Evolutionary conservation across 2,888 invertebrate species (phyloP), one percentile per base, ranked within the genome.

Genomic region (Muschampia plurimacula): DNA sequence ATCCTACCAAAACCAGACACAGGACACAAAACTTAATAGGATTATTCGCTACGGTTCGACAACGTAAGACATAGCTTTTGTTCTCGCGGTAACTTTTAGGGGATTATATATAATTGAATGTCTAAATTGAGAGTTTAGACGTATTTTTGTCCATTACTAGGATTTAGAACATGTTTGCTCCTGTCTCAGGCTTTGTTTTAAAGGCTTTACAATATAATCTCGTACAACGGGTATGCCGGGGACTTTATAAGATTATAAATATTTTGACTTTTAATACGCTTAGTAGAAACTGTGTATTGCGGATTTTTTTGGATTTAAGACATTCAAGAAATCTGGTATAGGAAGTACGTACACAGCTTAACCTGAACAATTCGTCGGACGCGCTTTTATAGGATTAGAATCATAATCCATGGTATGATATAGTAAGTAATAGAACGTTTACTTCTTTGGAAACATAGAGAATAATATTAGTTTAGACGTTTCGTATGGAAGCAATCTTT

Each of bases 161-260:
- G 66, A 57, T 72, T 67, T 22, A 67, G 52, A 32, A 52, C 55
- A 72, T 67, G 71, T 72, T 59, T 70, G 49, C 66, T 72, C 66
- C 66, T 62, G 66, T 72, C 66, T n/a, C 15, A 22, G 13, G 13
- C 55, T 66, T 66, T 69, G 62, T 67, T 65, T 68, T 32, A 39
- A 41, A 57, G 10, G 46, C 39, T 73, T 59, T 41, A 57, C 15
- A 32, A 60, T 44, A 32, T 71, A 66, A 67, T 62, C 64, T 62
- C n/a, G 15, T n/a, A 22, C 65, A 66, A 71, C n/a, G 36, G 65
- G 32, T 46, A 52, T 74, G 72, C 76, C 22, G 77, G 75, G 39
- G 41, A 65, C 74, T 75, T 76, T 75, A 76, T 71, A 60, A 62
- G 77, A 76, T 77, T 78, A 77, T 69, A 39, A 36, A 57, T 57